Evolutionary conservation across 2,888 invertebrate genomes (phyloP).

Genomic region (Melieria crassipennis): DNA sequence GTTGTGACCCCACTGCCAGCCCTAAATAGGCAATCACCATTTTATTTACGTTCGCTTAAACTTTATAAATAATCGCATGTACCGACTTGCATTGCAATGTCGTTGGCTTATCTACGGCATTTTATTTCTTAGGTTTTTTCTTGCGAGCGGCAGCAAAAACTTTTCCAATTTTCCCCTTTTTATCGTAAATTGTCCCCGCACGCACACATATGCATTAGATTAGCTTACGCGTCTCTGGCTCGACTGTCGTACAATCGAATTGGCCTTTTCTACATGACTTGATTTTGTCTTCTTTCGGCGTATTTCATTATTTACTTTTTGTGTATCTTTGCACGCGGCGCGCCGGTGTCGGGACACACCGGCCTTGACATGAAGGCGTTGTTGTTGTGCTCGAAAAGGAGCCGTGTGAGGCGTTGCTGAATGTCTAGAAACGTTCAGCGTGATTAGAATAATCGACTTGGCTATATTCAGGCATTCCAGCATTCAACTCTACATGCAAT

Average conservation of each 20-base stretch:
- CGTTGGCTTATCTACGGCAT: constrained; percentile 49
- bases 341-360: too few species aligned
- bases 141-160: constrained; percentile 41
- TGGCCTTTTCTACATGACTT: constrained; percentile 23
- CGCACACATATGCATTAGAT: constrained; percentile 14
- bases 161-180: constrained; percentile 62
- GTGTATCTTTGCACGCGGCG: too few species aligned
- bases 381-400: too few species aligned
- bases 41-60: constrained; percentile 50
- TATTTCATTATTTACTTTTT: too few species aligned
- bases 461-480: too few species aligned
- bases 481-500: too few species aligned
- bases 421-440: too few species aligned
- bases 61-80: constrained; percentile 53
- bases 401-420: too few species aligned
- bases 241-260: too few species aligned
- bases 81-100: constrained; percentile 42
- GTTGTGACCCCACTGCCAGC: constrained; percentile 23
- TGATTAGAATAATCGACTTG: too few species aligned
- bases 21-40: constrained; percentile 54
- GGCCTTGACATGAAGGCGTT: too few species aligned
- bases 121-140: constrained; percentile 36
- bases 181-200: constrained; percentile 39
- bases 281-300: constrained; percentile 42
- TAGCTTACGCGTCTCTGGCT: too few species aligned